phyloP scores from a whole-genome alignment of 2,888 invertebrate genomes.

The Neuroscelio doddi region DNA sequence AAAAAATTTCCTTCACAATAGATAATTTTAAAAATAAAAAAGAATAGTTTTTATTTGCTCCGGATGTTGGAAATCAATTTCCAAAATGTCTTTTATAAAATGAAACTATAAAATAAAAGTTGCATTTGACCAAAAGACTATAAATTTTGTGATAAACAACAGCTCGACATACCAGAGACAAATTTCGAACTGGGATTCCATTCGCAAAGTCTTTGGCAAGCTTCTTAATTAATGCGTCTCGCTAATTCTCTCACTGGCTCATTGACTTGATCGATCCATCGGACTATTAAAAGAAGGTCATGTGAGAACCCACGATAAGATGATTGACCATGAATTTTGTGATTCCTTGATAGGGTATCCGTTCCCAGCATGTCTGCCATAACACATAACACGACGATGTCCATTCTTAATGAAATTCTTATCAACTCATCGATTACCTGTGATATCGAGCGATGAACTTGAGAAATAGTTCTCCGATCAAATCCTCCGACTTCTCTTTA shows the following conservation, averaged over 20 bases:
- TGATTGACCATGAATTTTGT: conserved; percentile 18
- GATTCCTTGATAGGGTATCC: conserved; percentile 13
- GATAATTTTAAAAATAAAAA: no score
- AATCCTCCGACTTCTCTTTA: conserved; percentile 1
- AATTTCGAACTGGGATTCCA: conserved; percentile 23
- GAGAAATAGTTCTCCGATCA: conserved; percentile 8
- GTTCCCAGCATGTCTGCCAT: conserved; percentile 14
- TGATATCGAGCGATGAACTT: conserved; percentile 12
- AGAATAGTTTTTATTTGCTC: no score
- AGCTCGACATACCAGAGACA: conserved; percentile 22
- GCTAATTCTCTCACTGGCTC: conserved; percentile 38
- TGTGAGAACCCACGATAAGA: conserved; percentile 18
- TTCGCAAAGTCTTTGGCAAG: conserved; percentile 1
- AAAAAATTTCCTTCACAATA: no score
- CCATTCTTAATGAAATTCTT: conserved; percentile 35
- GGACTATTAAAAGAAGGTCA: conserved; percentile 29
- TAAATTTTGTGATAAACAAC: no score
- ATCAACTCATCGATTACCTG: conserved; percentile 30
- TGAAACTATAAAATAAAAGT: no score
- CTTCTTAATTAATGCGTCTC: conserved; percentile 38
- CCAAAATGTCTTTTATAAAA: no score
- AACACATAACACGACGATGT: conserved; percentile 30
- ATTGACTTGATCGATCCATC: conserved; percentile 50
- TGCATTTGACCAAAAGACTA: no score
- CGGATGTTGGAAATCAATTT: no score